Base-by-base conservation (phyloP, 2,797 vertebrate genomes). In the Cyclopterus lumpus region DNA sequence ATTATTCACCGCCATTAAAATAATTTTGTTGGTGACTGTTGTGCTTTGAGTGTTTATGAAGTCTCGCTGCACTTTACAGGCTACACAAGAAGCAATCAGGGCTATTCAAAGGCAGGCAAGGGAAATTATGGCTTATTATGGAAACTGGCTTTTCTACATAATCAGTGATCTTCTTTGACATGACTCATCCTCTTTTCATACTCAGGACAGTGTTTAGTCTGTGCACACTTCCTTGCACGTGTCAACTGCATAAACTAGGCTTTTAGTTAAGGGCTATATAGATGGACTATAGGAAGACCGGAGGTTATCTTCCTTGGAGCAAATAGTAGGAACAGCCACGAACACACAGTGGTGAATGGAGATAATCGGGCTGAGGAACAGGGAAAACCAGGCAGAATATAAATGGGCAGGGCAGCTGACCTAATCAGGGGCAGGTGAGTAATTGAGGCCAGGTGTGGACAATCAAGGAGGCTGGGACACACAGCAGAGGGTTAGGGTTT, bases 1-100 rank as follows among this genome's bases (percentile, higher is more conserved):
- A 88, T 91, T 85, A 91, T 91, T 90, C 88, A 89, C 55, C 63
- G 3, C 54, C 77, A 81, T 85, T 86, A 86, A 85, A 90, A 89
- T 84, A 77, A 80, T 89, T 83, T 75, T 83, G 74, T 88, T 84
- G 69, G 79, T 59, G 81, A 84, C 70, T 89, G 84, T 84, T 87
- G 80, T 89, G 84, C 82, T 80, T 80, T 62, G 76, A 84, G 86
- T 87, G 79, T 91, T 89, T 80, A 79, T 83, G 72, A 80, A 87
- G 81, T 79, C 83, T 73, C 24, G 80, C 59, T 80, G 68, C 58
- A 78, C 80, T 89, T 80, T 88, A 58, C 55, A 28, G 60, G 55
- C 77, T 22, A 14, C 74, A 86, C 84, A 79, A 81, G 82, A 82
- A 85, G 88, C 88, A 93, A 92, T 92, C 89, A 91, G 65, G 55